These are phyloP conservation scores for Mythimna vitellina DNA, from an alignment of 2,888 invertebrate species.

Conservation along the genomic window DNA sequence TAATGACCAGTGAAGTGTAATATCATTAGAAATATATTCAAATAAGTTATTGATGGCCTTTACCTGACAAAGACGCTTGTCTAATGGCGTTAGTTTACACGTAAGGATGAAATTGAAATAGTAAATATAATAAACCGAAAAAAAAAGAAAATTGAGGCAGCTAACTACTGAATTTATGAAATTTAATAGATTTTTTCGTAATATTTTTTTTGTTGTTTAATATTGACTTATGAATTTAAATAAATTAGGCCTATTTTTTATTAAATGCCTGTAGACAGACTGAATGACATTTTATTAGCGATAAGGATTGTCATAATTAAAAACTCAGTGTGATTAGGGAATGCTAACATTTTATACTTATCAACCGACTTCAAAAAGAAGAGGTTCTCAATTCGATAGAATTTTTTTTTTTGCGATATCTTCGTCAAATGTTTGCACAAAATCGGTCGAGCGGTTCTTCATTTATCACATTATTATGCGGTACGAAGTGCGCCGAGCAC, in stretches of 20 bases:
- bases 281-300: not conserved
- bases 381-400: no score
- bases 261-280: not conserved
- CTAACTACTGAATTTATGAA: not conserved
- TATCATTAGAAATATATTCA: not conserved
- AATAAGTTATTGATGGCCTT: no score
- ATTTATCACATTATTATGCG: no score
- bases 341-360: no score
- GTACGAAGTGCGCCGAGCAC: no score
- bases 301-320: no score
- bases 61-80: not conserved
- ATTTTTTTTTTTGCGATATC: no score
- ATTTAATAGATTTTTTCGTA: not conserved
- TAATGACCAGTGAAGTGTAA: not conserved
- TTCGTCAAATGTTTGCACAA: no score
- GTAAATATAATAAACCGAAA: not conserved
- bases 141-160: not conserved
- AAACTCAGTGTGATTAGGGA: no score
- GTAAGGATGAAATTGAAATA: not conserved
- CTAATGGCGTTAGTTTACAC: not conserved
- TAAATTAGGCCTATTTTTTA: not conserved
- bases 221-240: constrained; percentile 1
- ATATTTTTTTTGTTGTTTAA: not conserved
- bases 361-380: no score
- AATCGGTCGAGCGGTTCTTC: no score